These are phyloP conservation scores for Hemiprocne comata DNA, from an alignment of 2,113 vertebrate genomes.

Conservation along the genomic window DNA sequence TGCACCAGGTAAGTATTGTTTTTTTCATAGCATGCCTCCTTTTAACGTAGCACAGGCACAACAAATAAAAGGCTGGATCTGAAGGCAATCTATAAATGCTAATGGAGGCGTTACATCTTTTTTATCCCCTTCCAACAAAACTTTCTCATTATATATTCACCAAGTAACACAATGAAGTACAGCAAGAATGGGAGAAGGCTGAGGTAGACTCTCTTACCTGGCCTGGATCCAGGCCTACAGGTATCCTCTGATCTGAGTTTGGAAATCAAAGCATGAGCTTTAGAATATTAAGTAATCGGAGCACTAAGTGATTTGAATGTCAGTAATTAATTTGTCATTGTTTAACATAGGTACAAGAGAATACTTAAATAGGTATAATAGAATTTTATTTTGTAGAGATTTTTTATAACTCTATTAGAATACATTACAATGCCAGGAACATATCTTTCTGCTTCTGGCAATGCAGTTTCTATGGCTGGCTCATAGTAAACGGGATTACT, in stretches of 20 bases:
- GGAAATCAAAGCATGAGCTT: slow-evolving; percentile 47
- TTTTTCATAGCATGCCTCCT: not conserved
- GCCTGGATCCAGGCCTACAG: not conserved
- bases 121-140: slow-evolving; percentile 15
- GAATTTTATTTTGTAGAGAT: not conserved
- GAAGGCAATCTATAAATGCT: not conserved
- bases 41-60: not conserved
- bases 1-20: not conserved
- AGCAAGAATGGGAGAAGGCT: not conserved
- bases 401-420: not conserved
- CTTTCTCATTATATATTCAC: slow-evolving; percentile 7
- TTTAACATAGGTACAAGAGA: slow-evolving; percentile 22
- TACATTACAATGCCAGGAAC: not conserved
- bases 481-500: not conserved
- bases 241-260: not conserved
- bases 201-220: not conserved
- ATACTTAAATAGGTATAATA: slow-evolving; percentile 9
- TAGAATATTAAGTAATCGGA: slow-evolving; percentile 10
- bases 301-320: slow-evolving; percentile 25
- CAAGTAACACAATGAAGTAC: not conserved
- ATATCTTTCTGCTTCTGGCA: not conserved
- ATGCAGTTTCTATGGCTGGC: not conserved
- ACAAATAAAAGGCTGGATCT: not conserved
- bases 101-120: not conserved
- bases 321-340: slow-evolving; percentile 38